phyloP scores from a whole-genome alignment of 53 echinoderm and acorn worm species.

The Echinarachnius parma region DNA sequence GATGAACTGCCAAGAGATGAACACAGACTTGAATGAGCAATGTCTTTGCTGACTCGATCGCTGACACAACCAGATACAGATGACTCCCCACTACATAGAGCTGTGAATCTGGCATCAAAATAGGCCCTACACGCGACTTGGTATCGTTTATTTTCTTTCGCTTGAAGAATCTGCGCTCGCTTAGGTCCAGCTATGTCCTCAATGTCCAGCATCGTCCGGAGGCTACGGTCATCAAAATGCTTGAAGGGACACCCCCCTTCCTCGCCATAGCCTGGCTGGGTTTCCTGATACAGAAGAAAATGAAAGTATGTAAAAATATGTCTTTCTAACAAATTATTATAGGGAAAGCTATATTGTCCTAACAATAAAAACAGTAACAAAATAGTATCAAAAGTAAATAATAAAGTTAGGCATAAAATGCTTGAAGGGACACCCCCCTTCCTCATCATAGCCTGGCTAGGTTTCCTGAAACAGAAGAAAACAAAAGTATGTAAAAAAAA shows the following conservation, averaged over 20 bases:
- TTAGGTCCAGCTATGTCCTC: constrained; percentile 51
- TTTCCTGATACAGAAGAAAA: constrained; percentile 44
- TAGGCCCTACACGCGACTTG: constrained; percentile 32
- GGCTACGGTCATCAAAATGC: constrained; percentile 73
- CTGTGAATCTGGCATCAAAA: constrained; percentile 20
- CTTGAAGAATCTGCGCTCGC: constrained; percentile 9
- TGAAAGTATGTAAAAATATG: too few relatives aligned
- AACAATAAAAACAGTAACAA: too few relatives aligned
- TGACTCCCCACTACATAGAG: too few relatives aligned
- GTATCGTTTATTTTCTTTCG: constrained; percentile 13
- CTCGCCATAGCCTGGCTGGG: constrained; percentile 72
- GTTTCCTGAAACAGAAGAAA: constrained; percentile 43
- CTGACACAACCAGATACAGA: too few relatives aligned
- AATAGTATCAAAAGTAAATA: too few relatives aligned
- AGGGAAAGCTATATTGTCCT: too few relatives aligned
- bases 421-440: constrained; percentile 85
- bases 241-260: constrained; percentile 89
- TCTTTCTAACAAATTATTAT: too few relatives aligned
- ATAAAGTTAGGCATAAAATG: too few relatives aligned
- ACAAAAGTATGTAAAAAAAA: too few relatives aligned
- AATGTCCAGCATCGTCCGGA: constrained; percentile 44
- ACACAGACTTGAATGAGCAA: too few relatives aligned
- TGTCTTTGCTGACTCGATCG: too few relatives aligned
- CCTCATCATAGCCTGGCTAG: constrained; percentile 75
- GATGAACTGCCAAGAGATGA: too few relatives aligned